Evolutionary conservation across 23 tunicate species (phyloP).

Genomic region (Trididemnum clinides): DNA sequence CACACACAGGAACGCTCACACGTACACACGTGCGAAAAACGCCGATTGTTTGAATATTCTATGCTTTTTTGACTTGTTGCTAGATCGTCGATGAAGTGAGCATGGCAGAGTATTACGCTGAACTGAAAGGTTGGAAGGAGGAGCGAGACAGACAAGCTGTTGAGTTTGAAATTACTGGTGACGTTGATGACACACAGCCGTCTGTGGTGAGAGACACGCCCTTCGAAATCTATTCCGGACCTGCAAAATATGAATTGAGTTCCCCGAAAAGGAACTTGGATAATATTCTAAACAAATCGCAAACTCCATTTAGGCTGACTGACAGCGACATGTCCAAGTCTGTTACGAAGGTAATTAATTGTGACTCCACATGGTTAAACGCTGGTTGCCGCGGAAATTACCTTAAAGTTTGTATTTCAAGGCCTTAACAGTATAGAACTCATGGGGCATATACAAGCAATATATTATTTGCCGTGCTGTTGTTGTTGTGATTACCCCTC

Average conservation of each 20-base stretch:
- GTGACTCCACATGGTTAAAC: no score
- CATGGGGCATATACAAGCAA: no score
- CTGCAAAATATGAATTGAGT: conserved; percentile 16
- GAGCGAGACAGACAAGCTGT: conserved; percentile 68
- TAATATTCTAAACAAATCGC: conserved; percentile 62
- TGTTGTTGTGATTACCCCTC: no score
- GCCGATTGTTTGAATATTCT: no score
- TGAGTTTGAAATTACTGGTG: conserved; percentile 72
- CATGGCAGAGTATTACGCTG: conserved; percentile 61
- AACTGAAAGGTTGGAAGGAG: conserved; percentile 70
- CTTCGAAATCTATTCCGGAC: conserved; percentile 35
- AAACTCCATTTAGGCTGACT: conserved; percentile 47
- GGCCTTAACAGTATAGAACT: no score
- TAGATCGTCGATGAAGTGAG: conserved; percentile 78
- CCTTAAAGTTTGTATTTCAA: no score
- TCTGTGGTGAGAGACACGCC: not conserved
- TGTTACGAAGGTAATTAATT: not conserved
- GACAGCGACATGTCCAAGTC: conserved; percentile 22
- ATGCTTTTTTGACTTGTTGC: not conserved
- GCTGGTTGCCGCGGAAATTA: no score
- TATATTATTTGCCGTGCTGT: no score
- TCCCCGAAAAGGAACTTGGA: conserved; percentile 58
- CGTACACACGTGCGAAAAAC: no score
- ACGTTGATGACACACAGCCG: conserved; percentile 22
- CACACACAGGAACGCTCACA: no score